phyloP scores from a whole-genome alignment of 2,797 vertebrate genomes.

The Petrocephalus sullivani region DNA sequence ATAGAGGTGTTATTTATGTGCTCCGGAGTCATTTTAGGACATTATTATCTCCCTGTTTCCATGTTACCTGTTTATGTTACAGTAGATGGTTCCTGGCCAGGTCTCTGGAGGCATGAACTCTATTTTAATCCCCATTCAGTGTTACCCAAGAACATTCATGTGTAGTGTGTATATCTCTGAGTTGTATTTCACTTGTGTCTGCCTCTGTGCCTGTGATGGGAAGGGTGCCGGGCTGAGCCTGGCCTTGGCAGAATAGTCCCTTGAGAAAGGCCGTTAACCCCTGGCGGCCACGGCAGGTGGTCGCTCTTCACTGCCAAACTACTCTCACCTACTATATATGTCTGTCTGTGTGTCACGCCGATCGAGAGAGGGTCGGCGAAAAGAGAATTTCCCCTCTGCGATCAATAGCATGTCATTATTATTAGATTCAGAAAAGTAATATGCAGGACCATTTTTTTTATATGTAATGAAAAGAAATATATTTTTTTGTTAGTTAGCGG shows the following conservation, averaged over 20 bases:
- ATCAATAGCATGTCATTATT: neutral
- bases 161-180: too few relatives aligned
- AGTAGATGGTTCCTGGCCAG: too few relatives aligned
- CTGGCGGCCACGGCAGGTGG: neutral
- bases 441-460: neutral
- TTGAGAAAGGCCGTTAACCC: neutral
- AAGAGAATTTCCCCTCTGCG: neutral
- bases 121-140: too few relatives aligned
- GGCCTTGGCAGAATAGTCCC: neutral
- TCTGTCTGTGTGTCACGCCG: neutral
- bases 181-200: neutral
- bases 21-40: too few relatives aligned
- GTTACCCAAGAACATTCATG: too few relatives aligned
- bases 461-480: neutral
- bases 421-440: neutral
- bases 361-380: neutral
- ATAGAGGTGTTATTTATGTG: too few relatives aligned
- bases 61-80: too few relatives aligned
- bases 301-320: neutral
- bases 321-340: neutral
- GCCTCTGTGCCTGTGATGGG: neutral
- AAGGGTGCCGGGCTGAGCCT: neutral
- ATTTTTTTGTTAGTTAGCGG: neutral
- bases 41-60: too few relatives aligned
- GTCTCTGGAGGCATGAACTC: too few relatives aligned